Conservation (phyloP, 2,113 vertebrate species). For the Pseudopipra pipra region DNA sequence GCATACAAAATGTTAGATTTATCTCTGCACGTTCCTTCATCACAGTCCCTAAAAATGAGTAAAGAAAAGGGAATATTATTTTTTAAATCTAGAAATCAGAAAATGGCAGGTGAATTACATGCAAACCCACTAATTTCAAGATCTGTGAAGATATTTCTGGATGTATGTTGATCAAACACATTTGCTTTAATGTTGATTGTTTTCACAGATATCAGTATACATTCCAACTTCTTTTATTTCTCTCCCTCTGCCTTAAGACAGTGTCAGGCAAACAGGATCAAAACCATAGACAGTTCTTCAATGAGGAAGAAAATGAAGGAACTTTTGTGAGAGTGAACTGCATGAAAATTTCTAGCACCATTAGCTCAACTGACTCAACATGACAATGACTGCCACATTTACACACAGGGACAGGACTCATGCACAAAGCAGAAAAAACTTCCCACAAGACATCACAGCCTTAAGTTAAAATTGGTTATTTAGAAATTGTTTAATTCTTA, state of each 20-base stretch:
- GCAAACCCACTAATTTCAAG: neutral
- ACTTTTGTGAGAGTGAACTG: neutral
- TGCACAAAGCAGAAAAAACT: neutral
- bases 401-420: neutral
- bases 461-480: neutral
- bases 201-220: neutral
- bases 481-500: neutral
- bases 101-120: neutral
- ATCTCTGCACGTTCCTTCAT: slow-evolving; percentile 88
- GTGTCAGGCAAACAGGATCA: neutral
- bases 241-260: neutral
- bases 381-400: neutral
- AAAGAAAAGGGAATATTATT: neutral
- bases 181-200: neutral
- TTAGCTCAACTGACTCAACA: neutral
- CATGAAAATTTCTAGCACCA: neutral
- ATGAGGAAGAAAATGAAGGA: neutral
- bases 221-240: neutral
- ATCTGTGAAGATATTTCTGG: neutral
- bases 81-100: neutral
- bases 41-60: slow-evolving; percentile 86
- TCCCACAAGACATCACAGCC: neutral
- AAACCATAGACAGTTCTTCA: neutral
- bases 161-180: neutral
- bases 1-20: slow-evolving; percentile 92